Evolutionary conservation across 1,140 invertebrate genomes (phyloP).

Genomic region (Drosophila santomea): DNA sequence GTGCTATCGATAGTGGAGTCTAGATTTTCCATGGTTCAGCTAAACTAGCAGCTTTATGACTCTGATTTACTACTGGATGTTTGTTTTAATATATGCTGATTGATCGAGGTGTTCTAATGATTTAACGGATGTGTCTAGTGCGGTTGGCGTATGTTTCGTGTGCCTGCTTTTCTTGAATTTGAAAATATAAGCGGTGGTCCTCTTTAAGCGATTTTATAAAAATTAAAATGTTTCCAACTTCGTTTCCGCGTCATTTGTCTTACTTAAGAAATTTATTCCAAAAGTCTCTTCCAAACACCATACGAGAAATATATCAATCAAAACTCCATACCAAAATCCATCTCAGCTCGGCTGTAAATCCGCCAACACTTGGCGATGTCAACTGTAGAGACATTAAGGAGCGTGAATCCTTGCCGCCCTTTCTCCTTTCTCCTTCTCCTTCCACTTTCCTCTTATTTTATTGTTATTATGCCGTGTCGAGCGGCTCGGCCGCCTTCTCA

Average conservation of each 20-base stretch:
- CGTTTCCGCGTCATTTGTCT: slow-evolving; percentile 57
- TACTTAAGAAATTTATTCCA: slow-evolving; percentile 48
- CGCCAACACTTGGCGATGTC: slow-evolving; percentile 77
- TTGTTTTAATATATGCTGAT: background rate
- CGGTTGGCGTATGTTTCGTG: background rate
- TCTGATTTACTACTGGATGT: background rate
- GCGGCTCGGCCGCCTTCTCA: slow-evolving; percentile 33
- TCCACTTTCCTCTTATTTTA: slow-evolving; percentile 46
- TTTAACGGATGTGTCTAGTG: background rate
- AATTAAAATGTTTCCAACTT: slow-evolving; percentile 20
- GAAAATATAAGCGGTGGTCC: background rate
- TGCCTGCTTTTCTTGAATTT: background rate
- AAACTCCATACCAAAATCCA: slow-evolving; percentile 61
- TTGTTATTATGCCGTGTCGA: slow-evolving; percentile 68
- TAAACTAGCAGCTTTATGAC: background rate
- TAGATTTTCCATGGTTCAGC: slow-evolving; percentile 35
- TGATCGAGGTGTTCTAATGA: background rate
- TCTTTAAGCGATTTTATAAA: background rate
- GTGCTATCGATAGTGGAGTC: slow-evolving; percentile 41
- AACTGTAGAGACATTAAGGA: slow-evolving; percentile 76
- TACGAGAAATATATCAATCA: slow-evolving; percentile 76
- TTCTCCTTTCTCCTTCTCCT: background rate
- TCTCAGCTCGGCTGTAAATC: slow-evolving; percentile 57
- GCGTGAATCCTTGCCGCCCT: slow-evolving; percentile 61
- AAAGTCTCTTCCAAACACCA: slow-evolving; percentile 59